phyloP scores from a whole-genome alignment of 2,797 vertebrate genomes.

The Coregonus sp. region DNA sequence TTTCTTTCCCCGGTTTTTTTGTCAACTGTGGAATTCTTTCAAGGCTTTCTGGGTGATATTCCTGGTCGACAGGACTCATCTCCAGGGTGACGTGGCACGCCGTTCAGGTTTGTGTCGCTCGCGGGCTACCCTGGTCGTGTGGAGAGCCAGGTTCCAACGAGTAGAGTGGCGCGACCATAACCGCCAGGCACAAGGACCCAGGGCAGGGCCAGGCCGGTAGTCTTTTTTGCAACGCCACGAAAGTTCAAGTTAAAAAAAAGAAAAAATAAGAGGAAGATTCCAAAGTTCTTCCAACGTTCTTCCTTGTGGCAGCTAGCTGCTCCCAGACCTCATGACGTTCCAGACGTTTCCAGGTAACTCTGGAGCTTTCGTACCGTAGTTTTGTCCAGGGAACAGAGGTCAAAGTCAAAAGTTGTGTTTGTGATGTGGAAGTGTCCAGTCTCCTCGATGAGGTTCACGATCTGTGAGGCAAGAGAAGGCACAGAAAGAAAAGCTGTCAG shows the following conservation, averaged over 20 bases:
- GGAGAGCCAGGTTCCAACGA: slow-evolving; percentile 29
- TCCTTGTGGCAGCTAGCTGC: slow-evolving; percentile 74
- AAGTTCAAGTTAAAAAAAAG: slow-evolving; percentile 54
- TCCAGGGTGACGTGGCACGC: slow-evolving; percentile 62
- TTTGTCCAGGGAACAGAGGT: slow-evolving; percentile 98
- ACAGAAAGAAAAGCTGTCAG: neutral
- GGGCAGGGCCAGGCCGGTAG: slow-evolving; percentile 70
- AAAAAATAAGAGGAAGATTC: slow-evolving; percentile 33
- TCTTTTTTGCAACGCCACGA: slow-evolving; percentile 64
- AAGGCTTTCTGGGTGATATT: slow-evolving; percentile 90
- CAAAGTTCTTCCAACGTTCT: slow-evolving; percentile 31
- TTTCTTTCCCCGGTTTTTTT: slow-evolving; percentile 48
- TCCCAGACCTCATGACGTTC: slow-evolving; percentile 83
- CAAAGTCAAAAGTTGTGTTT: slow-evolving; percentile 99
- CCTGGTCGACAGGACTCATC: slow-evolving; percentile 79
- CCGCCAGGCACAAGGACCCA: slow-evolving; percentile 66
- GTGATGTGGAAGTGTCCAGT: slow-evolving; percentile 99
- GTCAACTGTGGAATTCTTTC: slow-evolving; percentile 71
- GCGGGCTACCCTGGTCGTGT: slow-evolving; percentile 7
- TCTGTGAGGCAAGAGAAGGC: slow-evolving; percentile 70
- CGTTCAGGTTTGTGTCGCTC: slow-evolving; percentile 36
- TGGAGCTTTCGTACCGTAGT: slow-evolving; percentile 96
- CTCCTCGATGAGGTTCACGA: slow-evolving; percentile 98
- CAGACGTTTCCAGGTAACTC: slow-evolving; percentile 94
- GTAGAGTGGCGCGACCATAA: slow-evolving; percentile 36